Conservation (phyloP, 2,113 vertebrate genomes). For the Emydocephalus ijimae region DNA sequence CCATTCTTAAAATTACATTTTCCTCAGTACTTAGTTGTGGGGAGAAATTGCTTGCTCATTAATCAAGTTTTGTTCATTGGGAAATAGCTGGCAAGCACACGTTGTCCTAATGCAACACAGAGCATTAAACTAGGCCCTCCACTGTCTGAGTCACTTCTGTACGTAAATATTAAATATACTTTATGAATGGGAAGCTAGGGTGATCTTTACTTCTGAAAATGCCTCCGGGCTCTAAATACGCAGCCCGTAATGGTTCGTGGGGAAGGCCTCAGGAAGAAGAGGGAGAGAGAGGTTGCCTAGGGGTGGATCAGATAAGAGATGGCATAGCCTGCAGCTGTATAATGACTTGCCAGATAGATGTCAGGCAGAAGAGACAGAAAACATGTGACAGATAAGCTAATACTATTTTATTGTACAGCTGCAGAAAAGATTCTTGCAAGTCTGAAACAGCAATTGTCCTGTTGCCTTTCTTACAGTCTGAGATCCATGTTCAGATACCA, state of each 20-base stretch:
- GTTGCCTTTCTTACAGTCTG: neutral
- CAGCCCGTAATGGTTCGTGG: neutral
- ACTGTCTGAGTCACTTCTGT: neutral
- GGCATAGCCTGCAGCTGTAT: neutral
- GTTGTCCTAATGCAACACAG: neutral
- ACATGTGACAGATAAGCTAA: neutral
- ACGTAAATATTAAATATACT: neutral
- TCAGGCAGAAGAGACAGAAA: neutral
- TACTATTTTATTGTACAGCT: neutral
- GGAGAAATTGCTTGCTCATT: neutral
- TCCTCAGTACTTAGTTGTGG: too few species aligned
- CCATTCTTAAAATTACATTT: too few species aligned
- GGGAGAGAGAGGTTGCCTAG: neutral
- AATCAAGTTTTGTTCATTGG: neutral
- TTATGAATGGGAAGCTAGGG: accelerated
- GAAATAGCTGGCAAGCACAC: neutral
- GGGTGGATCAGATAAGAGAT: neutral
- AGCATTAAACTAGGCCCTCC: neutral
- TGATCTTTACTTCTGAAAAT: neutral
- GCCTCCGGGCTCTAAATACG: neutral
- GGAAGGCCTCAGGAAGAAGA: neutral
- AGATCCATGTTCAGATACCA: neutral
- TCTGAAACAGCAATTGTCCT: neutral
- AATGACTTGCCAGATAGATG: neutral
- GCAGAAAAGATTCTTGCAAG: neutral